These are phyloP conservation scores for Pandion haliaetus DNA, from an alignment of 2,113 vertebrate species.

Conservation along the genomic window DNA sequence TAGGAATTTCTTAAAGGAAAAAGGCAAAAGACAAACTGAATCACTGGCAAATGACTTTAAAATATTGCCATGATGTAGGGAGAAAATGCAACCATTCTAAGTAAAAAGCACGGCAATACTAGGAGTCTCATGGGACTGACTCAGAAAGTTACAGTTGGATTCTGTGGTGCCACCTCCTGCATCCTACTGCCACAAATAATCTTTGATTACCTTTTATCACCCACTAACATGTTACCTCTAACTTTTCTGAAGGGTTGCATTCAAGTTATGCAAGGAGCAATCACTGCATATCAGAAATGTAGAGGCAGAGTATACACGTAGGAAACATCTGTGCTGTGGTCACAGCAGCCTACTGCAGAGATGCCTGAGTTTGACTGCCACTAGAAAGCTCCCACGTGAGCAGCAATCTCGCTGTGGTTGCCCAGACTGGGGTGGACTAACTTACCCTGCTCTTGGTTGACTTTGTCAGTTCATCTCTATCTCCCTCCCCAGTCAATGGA, in stretches of 20 bases:
- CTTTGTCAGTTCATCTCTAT: background rate
- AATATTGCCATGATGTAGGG: background rate
- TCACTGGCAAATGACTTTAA: background rate
- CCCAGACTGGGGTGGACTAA: background rate
- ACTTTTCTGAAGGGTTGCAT: background rate
- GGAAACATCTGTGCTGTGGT: background rate
- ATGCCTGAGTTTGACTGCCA: rapidly evolving
- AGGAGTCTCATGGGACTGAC: background rate
- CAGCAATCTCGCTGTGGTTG: rapidly evolving
- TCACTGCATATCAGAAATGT: background rate
- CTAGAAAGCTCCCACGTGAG: background rate
- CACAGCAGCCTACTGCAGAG: background rate
- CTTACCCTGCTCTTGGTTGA: background rate
- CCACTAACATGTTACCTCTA: no score
- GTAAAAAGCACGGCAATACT: background rate
- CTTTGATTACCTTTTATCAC: background rate
- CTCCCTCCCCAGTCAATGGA: background rate
- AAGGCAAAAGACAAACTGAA: background rate
- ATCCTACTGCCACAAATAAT: background rate
- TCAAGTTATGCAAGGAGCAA: background rate
- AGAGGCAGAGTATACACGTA: background rate
- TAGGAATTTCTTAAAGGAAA: background rate
- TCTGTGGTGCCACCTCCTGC: background rate
- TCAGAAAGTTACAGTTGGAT: background rate
- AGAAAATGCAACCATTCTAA: background rate